Evolutionary conservation across 2,888 invertebrate species (phyloP).

Genomic region (Acleris cristana): DNA sequence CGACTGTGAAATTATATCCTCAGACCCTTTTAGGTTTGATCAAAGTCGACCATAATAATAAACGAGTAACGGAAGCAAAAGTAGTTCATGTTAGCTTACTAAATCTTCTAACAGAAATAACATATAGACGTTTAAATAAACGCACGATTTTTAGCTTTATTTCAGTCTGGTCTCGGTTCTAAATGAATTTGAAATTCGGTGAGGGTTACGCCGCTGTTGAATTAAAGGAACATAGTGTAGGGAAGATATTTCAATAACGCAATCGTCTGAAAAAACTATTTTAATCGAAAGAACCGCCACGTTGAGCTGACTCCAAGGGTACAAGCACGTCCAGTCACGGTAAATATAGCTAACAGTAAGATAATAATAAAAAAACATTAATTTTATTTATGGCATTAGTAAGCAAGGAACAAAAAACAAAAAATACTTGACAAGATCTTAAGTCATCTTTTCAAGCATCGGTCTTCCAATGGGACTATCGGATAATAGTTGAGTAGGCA

Average conservation of each 20-base stretch:
- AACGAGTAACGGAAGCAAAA: conserved; percentile 11
- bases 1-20: neutral
- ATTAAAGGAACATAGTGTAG: neutral
- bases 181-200: too few relatives aligned
- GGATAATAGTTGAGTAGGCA: too few relatives aligned
- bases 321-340: conserved; percentile 4
- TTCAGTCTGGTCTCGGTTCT: too few relatives aligned
- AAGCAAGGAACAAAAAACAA: neutral
- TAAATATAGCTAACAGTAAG: conserved; percentile 4
- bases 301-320: conserved; percentile 3
- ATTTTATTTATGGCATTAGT: neutral
- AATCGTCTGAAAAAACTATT: conserved; percentile 13
- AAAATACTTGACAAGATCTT: neutral
- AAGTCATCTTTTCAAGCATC: neutral
- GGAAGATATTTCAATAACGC: conserved; percentile 14
- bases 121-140: too few relatives aligned
- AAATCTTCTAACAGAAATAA: too few relatives aligned
- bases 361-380: neutral
- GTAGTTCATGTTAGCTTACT: neutral
- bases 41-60: neutral
- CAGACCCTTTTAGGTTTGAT: too few relatives aligned
- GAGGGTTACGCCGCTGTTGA: neutral
- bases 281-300: conserved; percentile 9
- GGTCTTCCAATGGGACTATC: too few relatives aligned
- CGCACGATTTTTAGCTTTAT: too few relatives aligned